A percentile compares a stretch with the other conserved stretches of the same genome.
Conservation (phyloP, 2,113 vertebrate genomes). For the Mustelus asterias region DNA sequence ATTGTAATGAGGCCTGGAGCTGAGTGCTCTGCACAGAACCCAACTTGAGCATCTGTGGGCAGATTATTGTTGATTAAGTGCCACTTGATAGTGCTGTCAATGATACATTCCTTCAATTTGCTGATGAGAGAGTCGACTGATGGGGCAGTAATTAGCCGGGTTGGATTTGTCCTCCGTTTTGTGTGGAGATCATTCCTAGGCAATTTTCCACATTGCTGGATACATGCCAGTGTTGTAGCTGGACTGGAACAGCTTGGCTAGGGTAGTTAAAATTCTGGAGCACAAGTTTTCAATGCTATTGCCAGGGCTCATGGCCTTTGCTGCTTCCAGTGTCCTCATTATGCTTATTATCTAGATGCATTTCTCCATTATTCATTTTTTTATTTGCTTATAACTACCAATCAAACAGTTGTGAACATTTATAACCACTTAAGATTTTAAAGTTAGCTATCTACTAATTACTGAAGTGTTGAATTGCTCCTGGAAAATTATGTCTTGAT, state of each 20-base stretch:
- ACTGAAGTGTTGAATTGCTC: not conserved
- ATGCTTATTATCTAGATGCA: not conserved
- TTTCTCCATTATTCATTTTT: not conserved
- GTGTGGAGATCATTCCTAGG: too few relatives aligned
- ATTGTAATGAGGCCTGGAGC: not conserved
- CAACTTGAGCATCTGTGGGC: not conserved
- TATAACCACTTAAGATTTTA: constrained; percentile 11
- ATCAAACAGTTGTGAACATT: constrained; percentile 22
- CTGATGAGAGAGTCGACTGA: not conserved
- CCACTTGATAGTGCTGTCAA: not conserved
- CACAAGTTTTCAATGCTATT: not conserved
- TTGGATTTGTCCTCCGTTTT: not conserved
- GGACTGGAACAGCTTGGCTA: not conserved
- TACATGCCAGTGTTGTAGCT: not conserved
- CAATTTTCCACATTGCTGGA: not conserved
- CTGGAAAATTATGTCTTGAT: constrained; percentile 20
- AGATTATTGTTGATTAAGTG: not conserved
- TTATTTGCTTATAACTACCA: constrained; percentile 21
- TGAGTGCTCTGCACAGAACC: not conserved
- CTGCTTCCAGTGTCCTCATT: not conserved
- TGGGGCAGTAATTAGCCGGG: not conserved
- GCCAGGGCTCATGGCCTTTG: not conserved
- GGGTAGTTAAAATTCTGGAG: not conserved
- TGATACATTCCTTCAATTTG: not conserved
- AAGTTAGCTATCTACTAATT: constrained; percentile 18